Base-by-base conservation (phyloP, 2,888 invertebrate species). In the Diloba caeruleocephala region DNA sequence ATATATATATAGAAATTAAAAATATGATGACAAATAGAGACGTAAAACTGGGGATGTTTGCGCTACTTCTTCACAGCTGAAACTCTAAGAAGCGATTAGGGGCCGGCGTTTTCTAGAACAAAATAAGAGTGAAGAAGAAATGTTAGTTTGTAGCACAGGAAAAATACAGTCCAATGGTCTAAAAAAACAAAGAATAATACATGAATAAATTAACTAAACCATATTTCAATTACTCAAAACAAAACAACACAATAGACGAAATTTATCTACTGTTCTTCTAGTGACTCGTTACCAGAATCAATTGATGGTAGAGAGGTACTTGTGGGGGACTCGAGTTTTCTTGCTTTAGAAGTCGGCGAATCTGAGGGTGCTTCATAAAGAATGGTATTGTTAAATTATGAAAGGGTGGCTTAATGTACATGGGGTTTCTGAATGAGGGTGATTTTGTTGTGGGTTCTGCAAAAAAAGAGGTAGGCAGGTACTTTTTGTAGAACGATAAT, bases 301-400 rank as follows among this genome's bases (percentile, higher is more conserved):
- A 60, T 55, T 46, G 42, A 48, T 55, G 17, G 17, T 21, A 2
- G 12, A 12, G 3, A 26, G 25, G 13, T 34, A 14, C 46, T 55
- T 9, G 17, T 5, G 34, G 15, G 26, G 26, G n/a, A 13, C 63
- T 14, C 31, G 19, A 53, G 38, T 13, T 25, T 38, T 13, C 29
- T 56, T 37, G 33, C 34, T 59, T 38, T 15, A 33, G 23, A 42
- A 54, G 37, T 46, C 42, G 26, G 28, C 25, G 21, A 25, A 46
- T 42, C 41, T 31, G 34, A 59, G 48, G 26, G 56, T 38, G 38
- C 56, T 48, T 63, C 38, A 63, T 42, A 34, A 34, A 23, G 46
- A 43, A 59, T 13, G 33, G 33, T 43, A 55, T 63, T 63, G 57
- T 59, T 63, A 26, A 29, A 26, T 32, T 19, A 10, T 41, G 23